These are phyloP conservation scores for Euschistus heros DNA, from an alignment of 1,140 invertebrate genomes.

Conservation along the genomic window DNA sequence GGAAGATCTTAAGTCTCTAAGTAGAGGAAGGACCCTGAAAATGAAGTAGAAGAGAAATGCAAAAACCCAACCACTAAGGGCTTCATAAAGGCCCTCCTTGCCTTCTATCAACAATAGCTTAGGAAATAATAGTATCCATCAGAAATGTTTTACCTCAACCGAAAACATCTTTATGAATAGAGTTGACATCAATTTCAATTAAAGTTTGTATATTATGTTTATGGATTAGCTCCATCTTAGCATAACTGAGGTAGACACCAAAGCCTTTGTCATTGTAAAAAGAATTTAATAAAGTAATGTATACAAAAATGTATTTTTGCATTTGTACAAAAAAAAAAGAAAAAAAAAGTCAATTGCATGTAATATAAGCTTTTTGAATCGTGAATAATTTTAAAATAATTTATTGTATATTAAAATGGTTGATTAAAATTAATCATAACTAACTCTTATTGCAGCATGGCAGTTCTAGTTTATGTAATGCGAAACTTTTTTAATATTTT, in stretches of 20 bases:
- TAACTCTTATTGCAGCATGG: not conserved
- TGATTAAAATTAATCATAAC: constrained; percentile 13
- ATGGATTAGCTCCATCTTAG: constrained; percentile 3
- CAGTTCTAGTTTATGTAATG: not conserved
- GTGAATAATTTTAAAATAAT: constrained; percentile 7
- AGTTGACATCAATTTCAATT: not conserved
- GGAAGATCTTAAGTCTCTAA: constrained; percentile 46
- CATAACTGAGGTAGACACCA: constrained; percentile 9
- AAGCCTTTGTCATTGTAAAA: constrained; percentile 15
- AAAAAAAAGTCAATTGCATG: constrained; percentile 25
- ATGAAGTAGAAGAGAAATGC: too few species aligned
- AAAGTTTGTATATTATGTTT: not conserved
- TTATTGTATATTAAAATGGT: constrained; percentile 1
- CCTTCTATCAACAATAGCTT: too few species aligned
- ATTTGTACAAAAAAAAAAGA: constrained; percentile 19
- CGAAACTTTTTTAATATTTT: not conserved
- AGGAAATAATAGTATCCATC: too few species aligned
- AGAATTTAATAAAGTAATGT: constrained; percentile 7
- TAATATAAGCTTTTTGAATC: constrained; percentile 21
- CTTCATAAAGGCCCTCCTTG: too few species aligned
- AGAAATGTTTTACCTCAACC: too few species aligned
- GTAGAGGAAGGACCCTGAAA: too few species aligned
- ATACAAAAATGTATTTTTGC: constrained; percentile 22
- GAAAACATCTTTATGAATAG: too few species aligned
- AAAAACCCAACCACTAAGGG: too few species aligned